Base-by-base conservation (phyloP, 2,797 vertebrate species). In the Dipus sagitta region DNA sequence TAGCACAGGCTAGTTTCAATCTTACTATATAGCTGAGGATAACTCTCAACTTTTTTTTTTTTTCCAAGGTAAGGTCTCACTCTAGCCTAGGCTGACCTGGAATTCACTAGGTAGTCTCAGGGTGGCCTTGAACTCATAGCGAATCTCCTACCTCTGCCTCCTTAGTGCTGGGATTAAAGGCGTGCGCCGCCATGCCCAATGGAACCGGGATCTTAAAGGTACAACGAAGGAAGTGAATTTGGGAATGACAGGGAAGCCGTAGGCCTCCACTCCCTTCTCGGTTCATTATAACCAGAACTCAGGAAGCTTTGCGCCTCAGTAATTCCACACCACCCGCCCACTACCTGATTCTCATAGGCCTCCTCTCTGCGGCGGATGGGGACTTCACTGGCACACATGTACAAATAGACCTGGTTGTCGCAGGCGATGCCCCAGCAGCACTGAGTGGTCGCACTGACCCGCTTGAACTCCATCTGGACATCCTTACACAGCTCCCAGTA, bases 391-490 rank as follows among this genome's bases (percentile, higher is more conserved):
- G 99, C 98, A 0, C 99, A 98, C 86, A 99, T 97, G 0, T 99
- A 99, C 96, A 99, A 97, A 88, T 99, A 99, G 72, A 99, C 98
- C 87, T 98, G 98, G 93, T 99, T 99, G 96, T 99, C 99, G 0
- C 99, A 99, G 87, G 98, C 99, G 23, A 99, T 99, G 93, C 99
- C 99, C 99, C 99, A 99, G 98, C 99, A 99, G 98, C 99, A 99
- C 95, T 99, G 98, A n/a, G 98, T 98, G 93, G 98, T 98, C 0
- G 99, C 99, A 1, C 99, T 98, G 94, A 99, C 98, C 0, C 99
- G 98, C 95, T 99, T 99, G 97, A 99, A 99, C 97, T 99, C 99
- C 98, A 99, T 97, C 64, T 99, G 99, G 3, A 98, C 94, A 24
- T 99, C 98, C 28, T 95, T 99, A 93, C 99, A 99, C 60, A 98